phyloP scores from a whole-genome alignment of 2,797 vertebrate genomes.

The Thalassophryne amazonica region DNA sequence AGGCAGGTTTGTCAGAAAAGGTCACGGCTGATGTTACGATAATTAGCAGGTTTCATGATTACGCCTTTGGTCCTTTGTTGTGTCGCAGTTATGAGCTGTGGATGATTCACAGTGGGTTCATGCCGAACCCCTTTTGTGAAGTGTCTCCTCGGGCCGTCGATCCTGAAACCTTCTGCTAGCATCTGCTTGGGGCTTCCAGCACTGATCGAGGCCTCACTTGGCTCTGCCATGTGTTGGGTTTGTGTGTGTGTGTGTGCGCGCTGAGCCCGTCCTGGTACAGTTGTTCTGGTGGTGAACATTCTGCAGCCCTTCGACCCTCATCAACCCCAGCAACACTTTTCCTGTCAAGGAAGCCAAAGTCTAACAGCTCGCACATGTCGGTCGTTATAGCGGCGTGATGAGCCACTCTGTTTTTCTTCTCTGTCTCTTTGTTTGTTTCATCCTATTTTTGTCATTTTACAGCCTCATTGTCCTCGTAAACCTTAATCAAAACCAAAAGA shows the following conservation, averaged over 20 bases:
- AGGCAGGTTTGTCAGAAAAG: too few relatives aligned
- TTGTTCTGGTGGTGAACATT: conserved; percentile 5
- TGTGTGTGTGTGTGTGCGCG: too few relatives aligned
- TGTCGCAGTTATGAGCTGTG: neutral
- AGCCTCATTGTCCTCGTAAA: neutral
- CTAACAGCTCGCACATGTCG: conserved; percentile 62
- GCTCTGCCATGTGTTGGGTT: conserved; percentile 4
- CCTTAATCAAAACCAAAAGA: neutral
- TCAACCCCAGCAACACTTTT: conserved; percentile 37
- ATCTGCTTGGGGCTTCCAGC: conserved; percentile 24
- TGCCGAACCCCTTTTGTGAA: neutral
- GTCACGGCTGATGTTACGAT: too few relatives aligned
- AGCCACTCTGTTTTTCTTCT: conserved; percentile 19
- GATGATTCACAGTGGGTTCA: conserved; percentile 5
- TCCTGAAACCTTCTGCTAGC: conserved; percentile 25
- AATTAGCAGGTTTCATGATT: neutral
- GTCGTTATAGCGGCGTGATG: conserved; percentile 28
- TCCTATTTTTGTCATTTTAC: neutral
- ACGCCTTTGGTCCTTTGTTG: neutral
- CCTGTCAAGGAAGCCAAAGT: conserved; percentile 44
- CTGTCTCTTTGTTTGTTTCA: conserved; percentile 19
- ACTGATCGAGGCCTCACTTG: conserved; percentile 3
- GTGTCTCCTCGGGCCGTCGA: conserved; percentile 8
- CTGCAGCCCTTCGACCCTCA: conserved; percentile 2
- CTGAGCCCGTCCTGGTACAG: conserved; percentile 1